phyloP scores from a whole-genome alignment of 2,113 vertebrate species.

The Lophochroa leadbeateri region DNA sequence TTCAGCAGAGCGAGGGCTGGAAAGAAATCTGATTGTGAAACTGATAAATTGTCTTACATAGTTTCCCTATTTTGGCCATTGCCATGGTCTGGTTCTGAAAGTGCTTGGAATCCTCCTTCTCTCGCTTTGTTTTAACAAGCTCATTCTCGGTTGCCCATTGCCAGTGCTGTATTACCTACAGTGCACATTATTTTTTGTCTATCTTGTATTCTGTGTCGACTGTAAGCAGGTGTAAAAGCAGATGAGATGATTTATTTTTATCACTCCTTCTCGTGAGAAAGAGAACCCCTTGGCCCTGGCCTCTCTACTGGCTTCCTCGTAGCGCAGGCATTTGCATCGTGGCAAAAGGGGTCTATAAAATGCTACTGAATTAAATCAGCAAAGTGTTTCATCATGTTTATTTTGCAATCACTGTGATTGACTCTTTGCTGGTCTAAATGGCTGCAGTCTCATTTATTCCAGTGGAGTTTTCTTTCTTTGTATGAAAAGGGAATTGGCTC shows the following conservation, averaged over 20 bases:
- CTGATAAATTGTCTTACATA: constrained; percentile 72
- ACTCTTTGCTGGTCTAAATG: neutral
- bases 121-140: constrained; percentile 57
- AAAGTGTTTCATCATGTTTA: neutral
- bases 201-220: neutral
- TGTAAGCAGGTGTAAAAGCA: constrained; percentile 23
- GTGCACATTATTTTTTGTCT: neutral
- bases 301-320: neutral
- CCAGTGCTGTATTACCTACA: neutral
- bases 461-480: neutral
- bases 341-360: neutral
- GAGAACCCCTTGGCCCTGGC: constrained; percentile 2
- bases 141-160: neutral
- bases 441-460: neutral
- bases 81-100: constrained; percentile 61
- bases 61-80: constrained; percentile 73
- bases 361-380: neutral
- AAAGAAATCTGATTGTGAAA: constrained; percentile 71
- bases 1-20: constrained; percentile 59
- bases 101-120: constrained; percentile 65
- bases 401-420: neutral
- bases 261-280: neutral
- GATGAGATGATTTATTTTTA: constrained; percentile 47
- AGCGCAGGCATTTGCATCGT: neutral
- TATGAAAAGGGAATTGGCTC: neutral